phyloP scores from a whole-genome alignment of 1,140 invertebrate species.

The Achroia grisella region DNA sequence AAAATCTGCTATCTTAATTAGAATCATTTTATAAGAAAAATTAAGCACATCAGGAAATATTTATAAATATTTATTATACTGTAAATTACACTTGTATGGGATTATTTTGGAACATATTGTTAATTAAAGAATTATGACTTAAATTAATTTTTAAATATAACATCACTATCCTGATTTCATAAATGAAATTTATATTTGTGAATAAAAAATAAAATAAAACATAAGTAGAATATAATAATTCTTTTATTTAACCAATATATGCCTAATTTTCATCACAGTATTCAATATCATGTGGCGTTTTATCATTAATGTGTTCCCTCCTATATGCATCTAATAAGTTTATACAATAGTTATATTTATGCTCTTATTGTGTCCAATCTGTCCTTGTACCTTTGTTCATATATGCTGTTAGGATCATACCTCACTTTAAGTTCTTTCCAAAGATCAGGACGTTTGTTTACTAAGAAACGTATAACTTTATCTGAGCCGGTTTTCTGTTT shows the following conservation, averaged over 20 bases:
- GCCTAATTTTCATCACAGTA: not conserved
- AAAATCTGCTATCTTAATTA: too few species aligned
- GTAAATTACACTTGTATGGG: too few species aligned
- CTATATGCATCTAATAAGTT: not conserved
- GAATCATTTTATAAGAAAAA: too few species aligned
- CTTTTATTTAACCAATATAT: conserved; percentile 3
- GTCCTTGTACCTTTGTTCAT: conserved; percentile 75
- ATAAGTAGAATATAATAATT: not conserved
- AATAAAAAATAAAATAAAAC: too few species aligned
- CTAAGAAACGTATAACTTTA: conserved; percentile 75
- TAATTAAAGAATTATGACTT: too few species aligned
- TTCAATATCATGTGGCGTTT: not conserved
- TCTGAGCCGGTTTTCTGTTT: conserved; percentile 76
- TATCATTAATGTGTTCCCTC: not conserved
- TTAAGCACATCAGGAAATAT: too few species aligned
- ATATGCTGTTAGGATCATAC: conserved; percentile 79
- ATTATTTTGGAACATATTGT: too few species aligned
- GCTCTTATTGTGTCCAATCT: conserved; percentile 59
- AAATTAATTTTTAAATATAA: too few species aligned
- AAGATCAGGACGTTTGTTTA: conserved; percentile 75
- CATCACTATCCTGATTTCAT: too few species aligned
- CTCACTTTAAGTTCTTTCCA: conserved; percentile 77
- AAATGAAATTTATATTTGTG: too few species aligned
- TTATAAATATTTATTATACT: too few species aligned
- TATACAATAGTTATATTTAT: conserved; percentile 9